Conservation (phyloP, 2,113 vertebrate species). For the Phaethornis superciliosus region DNA sequence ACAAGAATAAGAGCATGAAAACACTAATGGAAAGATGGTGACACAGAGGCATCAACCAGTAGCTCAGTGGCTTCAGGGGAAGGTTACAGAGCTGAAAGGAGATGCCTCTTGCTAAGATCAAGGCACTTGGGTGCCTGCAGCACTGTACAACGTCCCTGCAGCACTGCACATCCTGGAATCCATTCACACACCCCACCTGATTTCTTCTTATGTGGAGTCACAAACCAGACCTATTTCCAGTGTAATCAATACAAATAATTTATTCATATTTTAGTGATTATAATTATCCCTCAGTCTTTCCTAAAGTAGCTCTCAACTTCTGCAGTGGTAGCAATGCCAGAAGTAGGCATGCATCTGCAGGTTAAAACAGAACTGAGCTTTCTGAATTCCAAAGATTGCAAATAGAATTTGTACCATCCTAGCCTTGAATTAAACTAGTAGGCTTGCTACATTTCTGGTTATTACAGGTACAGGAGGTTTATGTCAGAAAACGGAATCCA, state of each 20-base stretch:
- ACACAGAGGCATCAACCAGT: neutral
- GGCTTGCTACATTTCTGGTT: neutral
- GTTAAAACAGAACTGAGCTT: neutral
- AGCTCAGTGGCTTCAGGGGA: neutral
- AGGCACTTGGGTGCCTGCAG: neutral
- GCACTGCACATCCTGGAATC: neutral
- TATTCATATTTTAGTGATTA: neutral
- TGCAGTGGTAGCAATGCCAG: neutral
- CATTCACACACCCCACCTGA: rapidly evolving
- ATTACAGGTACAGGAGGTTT: neutral
- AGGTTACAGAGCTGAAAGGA: neutral
- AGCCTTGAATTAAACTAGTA: neutral
- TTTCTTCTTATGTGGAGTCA: neutral
- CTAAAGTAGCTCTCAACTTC: neutral
- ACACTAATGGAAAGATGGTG: neutral
- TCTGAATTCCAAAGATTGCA: neutral
- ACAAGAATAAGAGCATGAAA: neutral
- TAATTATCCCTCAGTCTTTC: neutral
- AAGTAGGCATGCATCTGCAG: neutral
- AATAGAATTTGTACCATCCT: neutral
- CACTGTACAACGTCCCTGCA: neutral
- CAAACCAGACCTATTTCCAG: neutral
- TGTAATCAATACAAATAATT: neutral
- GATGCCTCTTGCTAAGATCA: neutral
- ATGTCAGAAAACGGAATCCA: slow-evolving; percentile 17